Conservation (phyloP, 2,888 invertebrate species). For the Phyllotreta striolata region DNA sequence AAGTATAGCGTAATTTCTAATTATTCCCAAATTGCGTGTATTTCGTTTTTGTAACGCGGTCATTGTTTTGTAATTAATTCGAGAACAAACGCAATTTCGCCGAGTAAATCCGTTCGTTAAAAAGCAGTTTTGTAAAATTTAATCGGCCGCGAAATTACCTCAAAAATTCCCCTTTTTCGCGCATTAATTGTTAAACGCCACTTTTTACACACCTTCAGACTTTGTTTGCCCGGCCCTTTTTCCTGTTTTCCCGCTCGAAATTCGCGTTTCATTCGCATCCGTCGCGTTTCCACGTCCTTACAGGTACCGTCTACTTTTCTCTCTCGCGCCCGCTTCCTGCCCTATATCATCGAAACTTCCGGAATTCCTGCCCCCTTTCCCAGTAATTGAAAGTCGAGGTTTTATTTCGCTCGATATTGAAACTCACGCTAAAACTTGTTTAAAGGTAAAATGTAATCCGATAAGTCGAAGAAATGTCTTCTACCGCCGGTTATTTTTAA, state of each 20-base stretch:
- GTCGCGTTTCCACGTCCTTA: constrained; percentile 3
- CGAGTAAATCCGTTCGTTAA: background rate
- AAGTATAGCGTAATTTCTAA: too few relatives aligned
- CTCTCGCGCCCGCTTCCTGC: constrained; percentile 13
- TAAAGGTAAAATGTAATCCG: constrained; percentile 38
- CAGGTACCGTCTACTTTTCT: constrained; percentile 29
- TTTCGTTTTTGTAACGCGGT: too few relatives aligned
- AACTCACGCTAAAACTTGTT: constrained; percentile 42
- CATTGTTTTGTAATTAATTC: too few relatives aligned
- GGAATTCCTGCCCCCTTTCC: constrained; percentile 40
- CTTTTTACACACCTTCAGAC: constrained; percentile 12
- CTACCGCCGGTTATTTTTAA: background rate
- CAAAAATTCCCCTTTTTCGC: background rate
- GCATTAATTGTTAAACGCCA: constrained; percentile 4
- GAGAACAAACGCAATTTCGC: too few relatives aligned
- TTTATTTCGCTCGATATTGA: constrained; percentile 51
- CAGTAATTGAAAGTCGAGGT: constrained; percentile 53
- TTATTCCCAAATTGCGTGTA: too few relatives aligned
- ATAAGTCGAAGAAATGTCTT: constrained; percentile 27
- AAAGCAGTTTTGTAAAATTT: background rate
- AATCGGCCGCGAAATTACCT: background rate
- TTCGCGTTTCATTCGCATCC: constrained; percentile 1
- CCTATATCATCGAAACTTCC: constrained; percentile 40
- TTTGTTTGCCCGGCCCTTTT: constrained; percentile 19
- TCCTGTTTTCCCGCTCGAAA: background rate